Conservation (phyloP, 2,888 invertebrate species). For the Eumerus sabulonum region DNA sequence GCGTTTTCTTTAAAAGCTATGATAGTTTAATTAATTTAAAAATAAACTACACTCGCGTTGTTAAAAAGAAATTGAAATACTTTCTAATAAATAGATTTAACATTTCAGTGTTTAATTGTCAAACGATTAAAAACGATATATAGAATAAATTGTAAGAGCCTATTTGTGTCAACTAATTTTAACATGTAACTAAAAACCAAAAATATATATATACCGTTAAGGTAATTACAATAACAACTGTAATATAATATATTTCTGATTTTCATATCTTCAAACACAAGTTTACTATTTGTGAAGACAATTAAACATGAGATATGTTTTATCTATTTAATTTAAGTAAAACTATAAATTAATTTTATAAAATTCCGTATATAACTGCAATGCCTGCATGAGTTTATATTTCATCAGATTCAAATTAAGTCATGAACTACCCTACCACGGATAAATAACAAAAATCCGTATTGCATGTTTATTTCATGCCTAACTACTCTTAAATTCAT, state of each 20-base stretch:
- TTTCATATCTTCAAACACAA: neutral
- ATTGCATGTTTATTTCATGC: too few species aligned
- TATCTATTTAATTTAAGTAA: conserved; percentile 52
- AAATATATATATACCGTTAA: too few species aligned
- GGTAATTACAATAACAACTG: too few species aligned
- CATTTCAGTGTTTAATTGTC: conserved; percentile 69
- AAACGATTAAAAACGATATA: conserved; percentile 5
- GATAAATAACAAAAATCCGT: too few species aligned
- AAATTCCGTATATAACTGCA: conserved; percentile 48
- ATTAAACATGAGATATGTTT: conserved; percentile 55
- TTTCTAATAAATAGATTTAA: conserved; percentile 55
- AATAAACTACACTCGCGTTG: conserved; percentile 49
- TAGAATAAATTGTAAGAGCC: conserved; percentile 4
- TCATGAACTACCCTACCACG: too few species aligned
- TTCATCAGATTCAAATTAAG: conserved; percentile 1
- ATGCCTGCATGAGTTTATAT: conserved; percentile 67
- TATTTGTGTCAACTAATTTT: neutral
- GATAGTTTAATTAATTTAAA: conserved; percentile 66
- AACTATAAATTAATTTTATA: conserved; percentile 49
- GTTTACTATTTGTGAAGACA: conserved; percentile 39
- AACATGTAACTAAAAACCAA: conserved; percentile 7
- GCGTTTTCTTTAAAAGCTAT: conserved; percentile 63
- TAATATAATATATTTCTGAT: too few species aligned
- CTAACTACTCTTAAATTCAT: neutral
- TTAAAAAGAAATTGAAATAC: conserved; percentile 68